phyloP scores from a whole-genome alignment of 2,113 vertebrate genomes.

The Glareola pratincola region DNA sequence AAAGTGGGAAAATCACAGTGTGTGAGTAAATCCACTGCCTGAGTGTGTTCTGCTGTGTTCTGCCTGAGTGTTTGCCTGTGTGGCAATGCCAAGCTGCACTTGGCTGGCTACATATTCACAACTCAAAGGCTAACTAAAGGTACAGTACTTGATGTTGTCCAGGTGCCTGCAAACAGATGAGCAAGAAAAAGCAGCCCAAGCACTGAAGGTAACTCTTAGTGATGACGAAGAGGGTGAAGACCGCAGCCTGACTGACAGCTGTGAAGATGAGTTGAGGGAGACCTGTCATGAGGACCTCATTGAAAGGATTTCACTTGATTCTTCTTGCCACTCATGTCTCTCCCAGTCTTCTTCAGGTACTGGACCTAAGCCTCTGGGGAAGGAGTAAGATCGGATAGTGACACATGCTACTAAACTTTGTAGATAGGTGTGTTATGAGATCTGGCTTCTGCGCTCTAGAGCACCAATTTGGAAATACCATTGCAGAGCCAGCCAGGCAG shows the following conservation, averaged over 20 bases:
- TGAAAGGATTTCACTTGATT: slow-evolving; percentile 60
- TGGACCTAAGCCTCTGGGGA: background rate
- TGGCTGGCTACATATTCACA: background rate
- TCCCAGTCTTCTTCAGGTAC: slow-evolving; percentile 40
- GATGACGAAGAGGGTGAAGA: slow-evolving; percentile 56
- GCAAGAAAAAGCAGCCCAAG: slow-evolving; percentile 65
- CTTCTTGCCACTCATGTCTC: slow-evolving; percentile 46
- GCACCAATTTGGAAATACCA: background rate
- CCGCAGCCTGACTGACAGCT: slow-evolving; percentile 16
- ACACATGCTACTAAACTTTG: fast-evolving
- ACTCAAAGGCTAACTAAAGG: background rate
- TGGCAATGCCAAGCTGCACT: background rate
- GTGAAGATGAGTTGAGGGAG: slow-evolving; percentile 39
- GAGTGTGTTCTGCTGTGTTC: background rate
- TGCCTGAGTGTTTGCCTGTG: background rate
- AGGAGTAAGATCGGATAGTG: background rate
- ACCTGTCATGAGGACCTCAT: background rate
- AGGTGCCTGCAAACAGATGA: slow-evolving; percentile 74
- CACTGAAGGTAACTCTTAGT: slow-evolving; percentile 60
- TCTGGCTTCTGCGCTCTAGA: background rate
- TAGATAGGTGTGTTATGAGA: background rate
- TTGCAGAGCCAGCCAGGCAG: background rate
- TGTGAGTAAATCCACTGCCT: background rate
- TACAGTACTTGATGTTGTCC: background rate
- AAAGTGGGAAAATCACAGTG: background rate